A percentile compares a stretch with the other conserved stretches of the same genome.
Evolutionary conservation across 2,113 vertebrate genomes (phyloP).

Genomic region (Columbina picui): DNA sequence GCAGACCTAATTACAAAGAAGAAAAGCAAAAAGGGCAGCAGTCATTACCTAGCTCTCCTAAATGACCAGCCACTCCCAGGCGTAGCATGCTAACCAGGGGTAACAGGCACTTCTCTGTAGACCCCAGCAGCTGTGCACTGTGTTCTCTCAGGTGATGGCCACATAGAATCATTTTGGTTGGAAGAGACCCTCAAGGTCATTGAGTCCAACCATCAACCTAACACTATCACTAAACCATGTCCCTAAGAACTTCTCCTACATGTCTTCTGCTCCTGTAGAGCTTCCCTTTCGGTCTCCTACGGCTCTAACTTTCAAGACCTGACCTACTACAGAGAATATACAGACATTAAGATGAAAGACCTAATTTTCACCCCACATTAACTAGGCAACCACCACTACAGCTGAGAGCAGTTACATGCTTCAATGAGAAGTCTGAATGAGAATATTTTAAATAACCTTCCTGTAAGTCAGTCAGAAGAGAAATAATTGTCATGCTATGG

Average conservation of each 20-base stretch:
- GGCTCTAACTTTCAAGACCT: not conserved
- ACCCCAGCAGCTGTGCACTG: not conserved
- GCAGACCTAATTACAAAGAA: not conserved
- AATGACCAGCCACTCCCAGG: not conserved
- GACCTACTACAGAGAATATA: not conserved
- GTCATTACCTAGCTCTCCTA: not conserved
- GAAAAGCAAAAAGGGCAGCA: not conserved
- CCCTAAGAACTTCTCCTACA: too few relatives aligned
- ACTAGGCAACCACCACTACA: not conserved
- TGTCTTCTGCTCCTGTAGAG: not conserved
- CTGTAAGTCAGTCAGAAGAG: not conserved
- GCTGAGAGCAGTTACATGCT: not conserved
- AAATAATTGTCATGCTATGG: not conserved
- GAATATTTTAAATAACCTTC: not conserved
- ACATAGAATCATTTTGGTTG: too few relatives aligned
- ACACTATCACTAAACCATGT: too few relatives aligned
- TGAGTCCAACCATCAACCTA: too few relatives aligned
- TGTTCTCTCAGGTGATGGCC: not conserved
- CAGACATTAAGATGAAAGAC: not conserved
- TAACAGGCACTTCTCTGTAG: not conserved
- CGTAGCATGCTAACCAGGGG: rapidly evolving
- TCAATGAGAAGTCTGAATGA: not conserved
- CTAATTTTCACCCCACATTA: not conserved
- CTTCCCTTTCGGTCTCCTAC: not conserved
- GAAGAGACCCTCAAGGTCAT: too few relatives aligned